phyloP scores from a whole-genome alignment of 2,797 vertebrate species.

The Glossophaga mutica region DNA sequence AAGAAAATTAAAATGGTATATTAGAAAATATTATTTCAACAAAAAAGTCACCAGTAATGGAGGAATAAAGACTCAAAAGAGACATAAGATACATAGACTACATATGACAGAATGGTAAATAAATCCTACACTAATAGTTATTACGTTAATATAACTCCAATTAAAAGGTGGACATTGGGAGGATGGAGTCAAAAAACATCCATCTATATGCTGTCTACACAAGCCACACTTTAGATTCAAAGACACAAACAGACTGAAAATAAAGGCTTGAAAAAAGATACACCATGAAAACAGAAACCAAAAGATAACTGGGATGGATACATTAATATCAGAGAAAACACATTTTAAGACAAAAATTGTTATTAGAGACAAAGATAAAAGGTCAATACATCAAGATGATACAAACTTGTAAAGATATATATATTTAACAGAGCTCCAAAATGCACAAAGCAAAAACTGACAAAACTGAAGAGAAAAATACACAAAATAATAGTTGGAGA shows the following conservation, averaged over 20 bases:
- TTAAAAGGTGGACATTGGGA: background rate
- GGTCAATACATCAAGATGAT: background rate
- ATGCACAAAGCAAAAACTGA: background rate
- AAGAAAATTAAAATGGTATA: background rate
- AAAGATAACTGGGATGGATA: background rate
- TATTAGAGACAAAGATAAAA: background rate
- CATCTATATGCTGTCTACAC: background rate
- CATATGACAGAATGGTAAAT: background rate
- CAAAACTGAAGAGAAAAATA: background rate
- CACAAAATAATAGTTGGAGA: background rate
- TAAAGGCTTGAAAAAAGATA: background rate
- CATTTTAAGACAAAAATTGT: no score
- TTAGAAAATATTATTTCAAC: background rate
- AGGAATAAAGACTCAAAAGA: background rate
- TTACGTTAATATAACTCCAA: background rate
- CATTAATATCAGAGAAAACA: no score
- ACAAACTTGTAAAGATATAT: background rate
- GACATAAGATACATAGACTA: background rate
- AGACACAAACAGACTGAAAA: background rate
- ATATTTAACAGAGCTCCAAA: background rate
- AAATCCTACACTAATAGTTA: background rate
- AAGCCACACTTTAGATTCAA: background rate
- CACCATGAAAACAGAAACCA: background rate
- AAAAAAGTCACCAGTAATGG: background rate
- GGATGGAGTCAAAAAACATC: background rate